These are phyloP conservation scores for Magallana nippona DNA, from an alignment of 2,888 invertebrate genomes.

Conservation along the genomic window DNA sequence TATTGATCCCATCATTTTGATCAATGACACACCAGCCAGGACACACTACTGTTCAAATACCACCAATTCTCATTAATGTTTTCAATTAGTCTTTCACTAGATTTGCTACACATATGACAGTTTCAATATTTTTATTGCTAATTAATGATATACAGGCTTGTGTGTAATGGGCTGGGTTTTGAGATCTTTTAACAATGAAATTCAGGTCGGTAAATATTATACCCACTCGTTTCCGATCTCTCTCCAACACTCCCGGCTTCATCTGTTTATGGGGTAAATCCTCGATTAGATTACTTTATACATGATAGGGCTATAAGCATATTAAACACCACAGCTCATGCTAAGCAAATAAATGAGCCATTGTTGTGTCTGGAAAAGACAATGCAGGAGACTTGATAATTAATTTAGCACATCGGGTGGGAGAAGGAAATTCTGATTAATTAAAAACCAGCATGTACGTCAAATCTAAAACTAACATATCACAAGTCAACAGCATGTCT, in stretches of 20 bases:
- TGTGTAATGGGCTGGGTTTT: background rate
- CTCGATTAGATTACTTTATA: slow-evolving; percentile 32
- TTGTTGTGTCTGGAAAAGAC: slow-evolving; percentile 13
- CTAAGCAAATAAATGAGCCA: slow-evolving; percentile 28
- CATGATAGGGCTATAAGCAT: background rate
- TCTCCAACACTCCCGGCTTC: background rate
- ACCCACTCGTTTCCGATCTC: background rate
- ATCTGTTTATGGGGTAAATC: background rate
- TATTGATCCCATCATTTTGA: slow-evolving; percentile 25
- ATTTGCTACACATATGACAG: background rate
- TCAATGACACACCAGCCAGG: slow-evolving; percentile 19
- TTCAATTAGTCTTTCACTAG: slow-evolving; percentile 21
- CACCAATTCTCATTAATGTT: slow-evolving; percentile 27
- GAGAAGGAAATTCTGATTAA: slow-evolving; percentile 20
- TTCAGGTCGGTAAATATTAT: background rate
- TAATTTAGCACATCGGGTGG: slow-evolving; percentile 13
- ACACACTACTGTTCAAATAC: slow-evolving; percentile 31
- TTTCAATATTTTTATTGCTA: background rate
- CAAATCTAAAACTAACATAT: slow-evolving; percentile 10
- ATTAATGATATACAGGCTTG: background rate
- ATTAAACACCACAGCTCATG: background rate
- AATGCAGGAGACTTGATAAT: slow-evolving; percentile 9
- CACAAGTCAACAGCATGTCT: slow-evolving; percentile 25
- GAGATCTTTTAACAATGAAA: background rate
- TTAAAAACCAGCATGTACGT: slow-evolving; percentile 2